Evolutionary conservation across 2,888 invertebrate genomes (phyloP).

Genomic region (Argyresthia goedartella): DNA sequence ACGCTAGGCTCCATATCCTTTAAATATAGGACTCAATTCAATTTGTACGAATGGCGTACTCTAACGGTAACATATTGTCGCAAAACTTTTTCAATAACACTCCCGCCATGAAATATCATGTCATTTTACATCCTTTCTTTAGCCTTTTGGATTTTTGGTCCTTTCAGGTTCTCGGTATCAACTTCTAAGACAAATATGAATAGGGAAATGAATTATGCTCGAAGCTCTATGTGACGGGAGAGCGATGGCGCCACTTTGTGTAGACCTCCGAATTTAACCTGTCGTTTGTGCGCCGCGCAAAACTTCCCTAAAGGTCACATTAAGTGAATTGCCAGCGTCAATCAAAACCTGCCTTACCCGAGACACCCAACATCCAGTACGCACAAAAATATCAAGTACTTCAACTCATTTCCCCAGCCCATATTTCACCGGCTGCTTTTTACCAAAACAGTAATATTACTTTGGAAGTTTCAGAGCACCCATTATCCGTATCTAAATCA

Average conservation of each 20-base stretch:
- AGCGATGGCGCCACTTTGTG: constrained; percentile 66
- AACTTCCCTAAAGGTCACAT: constrained; percentile 68
- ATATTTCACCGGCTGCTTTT: constrained; percentile 21
- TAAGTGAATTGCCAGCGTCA: constrained; percentile 68
- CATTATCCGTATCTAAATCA: background rate
- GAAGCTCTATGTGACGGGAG: constrained; percentile 62
- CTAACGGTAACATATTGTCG: constrained; percentile 30
- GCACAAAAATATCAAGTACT: constrained; percentile 20
- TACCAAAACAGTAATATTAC: background rate
- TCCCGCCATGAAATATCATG: constrained; percentile 33
- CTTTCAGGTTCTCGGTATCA: constrained; percentile 29
- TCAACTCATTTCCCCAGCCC: constrained; percentile 20
- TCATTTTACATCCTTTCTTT: constrained; percentile 29
- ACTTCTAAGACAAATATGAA: constrained; percentile 67
- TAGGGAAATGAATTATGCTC: constrained; percentile 67
- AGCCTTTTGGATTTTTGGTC: constrained; percentile 24
- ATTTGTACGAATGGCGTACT: constrained; percentile 36
- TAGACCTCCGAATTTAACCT: constrained; percentile 67
- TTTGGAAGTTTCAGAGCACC: background rate
- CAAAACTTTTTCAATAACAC: constrained; percentile 42
- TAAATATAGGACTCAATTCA: constrained; percentile 29
- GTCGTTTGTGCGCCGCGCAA: constrained; percentile 57
- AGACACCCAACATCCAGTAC: constrained; percentile 36
- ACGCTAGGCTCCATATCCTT: constrained; percentile 22
- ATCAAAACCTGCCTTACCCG: constrained; percentile 57